Conservation (phyloP, 2,888 invertebrate genomes). For the Pherbina coryleti region DNA sequence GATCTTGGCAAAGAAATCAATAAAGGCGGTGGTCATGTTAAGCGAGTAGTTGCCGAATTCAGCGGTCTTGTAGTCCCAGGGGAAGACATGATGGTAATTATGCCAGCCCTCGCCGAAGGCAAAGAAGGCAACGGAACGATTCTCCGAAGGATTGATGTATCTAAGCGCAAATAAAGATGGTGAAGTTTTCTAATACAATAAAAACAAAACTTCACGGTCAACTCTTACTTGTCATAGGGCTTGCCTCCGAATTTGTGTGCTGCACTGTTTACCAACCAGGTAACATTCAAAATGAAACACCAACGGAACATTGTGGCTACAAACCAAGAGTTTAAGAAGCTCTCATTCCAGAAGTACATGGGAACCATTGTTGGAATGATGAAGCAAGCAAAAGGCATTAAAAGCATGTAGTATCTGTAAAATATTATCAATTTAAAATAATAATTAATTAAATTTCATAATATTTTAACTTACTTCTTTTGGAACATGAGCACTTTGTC, state of each 20-base stretch:
- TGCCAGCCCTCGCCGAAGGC: slow-evolving; percentile 85
- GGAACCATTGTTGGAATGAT: slow-evolving; percentile 82
- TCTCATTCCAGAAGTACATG: slow-evolving; percentile 83
- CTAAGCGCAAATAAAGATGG: slow-evolving; percentile 59
- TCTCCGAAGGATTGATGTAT: slow-evolving; percentile 78
- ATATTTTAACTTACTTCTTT: slow-evolving; percentile 77
- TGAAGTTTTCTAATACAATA: background rate
- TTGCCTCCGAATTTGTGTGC: slow-evolving; percentile 86
- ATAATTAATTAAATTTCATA: background rate
- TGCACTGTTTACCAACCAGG: slow-evolving; percentile 92
- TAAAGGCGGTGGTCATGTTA: slow-evolving; percentile 82
- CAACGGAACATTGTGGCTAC: slow-evolving; percentile 83
- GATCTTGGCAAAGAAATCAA: slow-evolving; percentile 84
- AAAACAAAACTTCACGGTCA: background rate
- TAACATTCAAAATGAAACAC: slow-evolving; percentile 83
- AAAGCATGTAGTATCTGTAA: slow-evolving; percentile 78
- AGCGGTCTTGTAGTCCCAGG: slow-evolving; percentile 87
- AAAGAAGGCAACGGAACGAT: slow-evolving; percentile 74
- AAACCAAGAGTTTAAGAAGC: slow-evolving; percentile 76
- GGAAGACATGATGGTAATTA: slow-evolving; percentile 87
- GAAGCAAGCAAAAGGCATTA: slow-evolving; percentile 84
- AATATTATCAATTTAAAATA: slow-evolving; percentile 49
- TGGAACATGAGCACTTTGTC: slow-evolving; percentile 91
- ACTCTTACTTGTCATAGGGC: slow-evolving; percentile 78
- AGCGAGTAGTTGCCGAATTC: slow-evolving; percentile 80